phyloP scores from a whole-genome alignment of 2,113 vertebrate genomes.

The Leucosticte australis region DNA sequence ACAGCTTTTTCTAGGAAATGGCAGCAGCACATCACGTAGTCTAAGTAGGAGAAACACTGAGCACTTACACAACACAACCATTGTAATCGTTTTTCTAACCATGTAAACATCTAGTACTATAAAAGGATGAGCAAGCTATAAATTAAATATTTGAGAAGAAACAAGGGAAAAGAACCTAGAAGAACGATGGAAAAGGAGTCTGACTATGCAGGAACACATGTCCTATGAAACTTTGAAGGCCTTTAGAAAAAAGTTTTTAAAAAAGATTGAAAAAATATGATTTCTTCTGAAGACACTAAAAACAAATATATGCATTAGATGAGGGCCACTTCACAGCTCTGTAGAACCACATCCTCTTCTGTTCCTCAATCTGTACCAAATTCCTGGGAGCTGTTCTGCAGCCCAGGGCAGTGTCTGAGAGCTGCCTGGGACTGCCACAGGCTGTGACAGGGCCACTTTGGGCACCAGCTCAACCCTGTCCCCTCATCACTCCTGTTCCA shows the following conservation, averaged over 20 bases:
- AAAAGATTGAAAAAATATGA: not conserved
- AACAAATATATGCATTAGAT: not conserved
- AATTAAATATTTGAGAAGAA: slow-evolving; percentile 30
- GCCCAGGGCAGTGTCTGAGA: fast-evolving
- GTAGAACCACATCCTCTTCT: not conserved
- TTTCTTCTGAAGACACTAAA: not conserved
- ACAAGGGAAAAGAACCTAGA: not conserved
- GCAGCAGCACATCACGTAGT: not conserved
- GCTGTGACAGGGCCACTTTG: not conserved
- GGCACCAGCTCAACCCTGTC: not conserved
- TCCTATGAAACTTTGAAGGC: not conserved
- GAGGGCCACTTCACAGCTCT: not conserved
- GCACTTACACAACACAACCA: slow-evolving; percentile 33
- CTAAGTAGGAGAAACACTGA: slow-evolving; percentile 42
- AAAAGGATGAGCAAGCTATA: slow-evolving; percentile 22
- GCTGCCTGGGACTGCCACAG: fast-evolving
- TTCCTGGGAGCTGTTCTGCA: not conserved
- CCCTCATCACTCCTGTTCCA: not conserved
- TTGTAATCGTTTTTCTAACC: slow-evolving; percentile 51
- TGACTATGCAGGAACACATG: not conserved
- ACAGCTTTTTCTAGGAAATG: slow-evolving; percentile 62
- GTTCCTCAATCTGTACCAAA: not conserved
- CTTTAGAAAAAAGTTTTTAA: too few relatives aligned
- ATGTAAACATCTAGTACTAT: slow-evolving; percentile 50
- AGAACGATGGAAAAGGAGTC: not conserved